Evolutionary conservation across 1,140 invertebrate species (phyloP), one percentile per base, ranked within the genome.

Genomic region (Hetaerina americana): DNA sequence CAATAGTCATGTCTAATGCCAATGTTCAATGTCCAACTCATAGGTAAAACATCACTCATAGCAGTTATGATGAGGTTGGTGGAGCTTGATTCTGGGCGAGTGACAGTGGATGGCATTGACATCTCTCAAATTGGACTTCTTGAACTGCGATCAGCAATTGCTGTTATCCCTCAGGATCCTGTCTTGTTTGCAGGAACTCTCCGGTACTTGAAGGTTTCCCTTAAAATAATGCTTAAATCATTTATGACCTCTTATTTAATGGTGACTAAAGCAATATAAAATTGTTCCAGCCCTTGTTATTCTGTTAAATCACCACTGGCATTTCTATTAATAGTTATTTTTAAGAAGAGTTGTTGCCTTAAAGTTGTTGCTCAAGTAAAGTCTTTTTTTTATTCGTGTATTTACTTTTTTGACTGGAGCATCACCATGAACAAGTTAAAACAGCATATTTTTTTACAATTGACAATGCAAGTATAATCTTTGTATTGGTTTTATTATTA

Each of bases 41-140:
- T n/a, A 57, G 40, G 40, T 12, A 94, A 90, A 79, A 86, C 90
- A 0, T 92, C 91, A 0, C 80, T 94, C 6, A 90, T 92, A 66
- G 83, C 87, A 3, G 86, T 87, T 3, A 81, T 94, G 26, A 92
- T 89, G 78, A 87, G 92, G 66, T 76, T 95, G 66, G 86, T 87
- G 10, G 88, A 88, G 75, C 85, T 91, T 3, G 85, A 87, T 22
- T 68, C 69, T 24, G 73, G 72, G 8, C 28, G 69, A 67, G 71
- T 82, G 25, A 31, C 73, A 6, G 78, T 82, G n/a, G 81, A 82
- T 73, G 78, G 76, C 26, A 69, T 82, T 5, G 76, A 81, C 67
- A 78, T 81, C 29, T 74, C 75, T n/a, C 70, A 76, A 26, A 79
- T 86, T 69, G 81, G 82, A 49, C 76, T 86, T 5, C 79, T 83